Percentiles rank a stretch among this genome's conserved stretches.
These are phyloP conservation scores for Acanthosepion lycidas DNA, from an alignment of 2,888 invertebrate genomes.

Conservation along the genomic window DNA sequence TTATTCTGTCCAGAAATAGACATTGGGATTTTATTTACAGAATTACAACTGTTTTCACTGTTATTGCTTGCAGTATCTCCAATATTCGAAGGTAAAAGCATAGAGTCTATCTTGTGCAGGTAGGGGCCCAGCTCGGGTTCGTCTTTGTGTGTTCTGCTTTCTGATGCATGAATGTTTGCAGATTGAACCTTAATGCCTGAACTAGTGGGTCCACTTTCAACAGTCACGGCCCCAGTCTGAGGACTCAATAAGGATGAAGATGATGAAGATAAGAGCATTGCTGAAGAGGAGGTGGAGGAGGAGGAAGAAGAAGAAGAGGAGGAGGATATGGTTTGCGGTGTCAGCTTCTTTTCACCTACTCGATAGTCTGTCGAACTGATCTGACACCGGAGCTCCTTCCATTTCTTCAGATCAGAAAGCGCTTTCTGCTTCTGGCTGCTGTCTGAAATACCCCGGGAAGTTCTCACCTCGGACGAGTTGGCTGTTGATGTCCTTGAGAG, in stretches of 20 bases:
- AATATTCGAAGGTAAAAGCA: not conserved
- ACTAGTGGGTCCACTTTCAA: not conserved
- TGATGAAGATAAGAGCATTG: not conserved
- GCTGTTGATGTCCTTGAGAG: not conserved
- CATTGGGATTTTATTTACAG: not conserved
- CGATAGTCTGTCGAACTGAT: constrained; percentile 44
- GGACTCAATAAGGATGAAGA: not conserved
- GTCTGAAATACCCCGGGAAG: not conserved
- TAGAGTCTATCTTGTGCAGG: not conserved
- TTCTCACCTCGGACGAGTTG: not conserved
- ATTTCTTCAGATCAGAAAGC: constrained; percentile 55
- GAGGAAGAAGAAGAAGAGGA: not conserved
- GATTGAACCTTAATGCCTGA: not conserved
- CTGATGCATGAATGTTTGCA: not conserved
- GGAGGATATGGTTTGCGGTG: not conserved
- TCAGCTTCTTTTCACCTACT: not conserved
- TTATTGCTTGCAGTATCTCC: not conserved
- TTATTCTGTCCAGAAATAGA: not conserved
- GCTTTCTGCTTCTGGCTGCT: constrained; percentile 50
- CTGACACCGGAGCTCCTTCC: constrained; percentile 59
- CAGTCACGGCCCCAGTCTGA: not conserved
- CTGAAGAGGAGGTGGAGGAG: not conserved
- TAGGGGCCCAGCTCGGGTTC: constrained; percentile 42
- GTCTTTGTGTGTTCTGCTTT: not conserved
- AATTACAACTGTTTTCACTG: not conserved